Conservation (phyloP, 2,888 invertebrate genomes). For the Macaria notata region DNA sequence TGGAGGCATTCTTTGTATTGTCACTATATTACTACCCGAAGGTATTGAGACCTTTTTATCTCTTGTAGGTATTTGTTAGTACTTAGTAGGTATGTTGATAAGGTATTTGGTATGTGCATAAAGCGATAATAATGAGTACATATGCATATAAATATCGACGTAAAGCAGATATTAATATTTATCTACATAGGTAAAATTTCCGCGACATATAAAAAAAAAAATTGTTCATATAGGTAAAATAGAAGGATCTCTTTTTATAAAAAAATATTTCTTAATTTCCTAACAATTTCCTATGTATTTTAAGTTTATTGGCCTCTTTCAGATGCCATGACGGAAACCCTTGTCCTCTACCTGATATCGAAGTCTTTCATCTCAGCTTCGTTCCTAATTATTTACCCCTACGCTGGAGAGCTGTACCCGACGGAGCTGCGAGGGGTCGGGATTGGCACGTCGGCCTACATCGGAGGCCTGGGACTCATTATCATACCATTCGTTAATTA, state of each 20-base stretch:
- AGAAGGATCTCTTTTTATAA: no score
- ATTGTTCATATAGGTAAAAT: no score
- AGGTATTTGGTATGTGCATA: no score
- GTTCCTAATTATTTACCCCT: constrained; percentile 95
- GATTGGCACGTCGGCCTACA: constrained; percentile 95
- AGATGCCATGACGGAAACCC: constrained; percentile 89
- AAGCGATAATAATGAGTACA: no score
- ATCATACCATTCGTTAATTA: constrained; percentile 96
- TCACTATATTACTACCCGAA: constrained; percentile 90
- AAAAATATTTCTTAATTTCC: no score
- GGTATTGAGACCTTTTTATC: constrained; percentile 71
- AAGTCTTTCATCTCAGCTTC: constrained; percentile 96
- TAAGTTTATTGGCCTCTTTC: constrained; percentile 38
- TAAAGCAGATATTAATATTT: no score
- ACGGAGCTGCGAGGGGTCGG: constrained; percentile 94
- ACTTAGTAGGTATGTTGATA: no score
- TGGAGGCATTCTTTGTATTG: constrained; percentile 92
- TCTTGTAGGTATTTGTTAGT: no score
- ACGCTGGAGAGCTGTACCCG: constrained; percentile 95
- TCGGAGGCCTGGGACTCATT: constrained; percentile 93
- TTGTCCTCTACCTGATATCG: constrained; percentile 89
- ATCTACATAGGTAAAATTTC: no score
- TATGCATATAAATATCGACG: no score
- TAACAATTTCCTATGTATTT: no score
- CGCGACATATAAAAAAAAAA: no score